phyloP scores from a whole-genome alignment of 2,113 vertebrate genomes.

The crab-eating macaque (Macaca fascicularis) region DNA sequence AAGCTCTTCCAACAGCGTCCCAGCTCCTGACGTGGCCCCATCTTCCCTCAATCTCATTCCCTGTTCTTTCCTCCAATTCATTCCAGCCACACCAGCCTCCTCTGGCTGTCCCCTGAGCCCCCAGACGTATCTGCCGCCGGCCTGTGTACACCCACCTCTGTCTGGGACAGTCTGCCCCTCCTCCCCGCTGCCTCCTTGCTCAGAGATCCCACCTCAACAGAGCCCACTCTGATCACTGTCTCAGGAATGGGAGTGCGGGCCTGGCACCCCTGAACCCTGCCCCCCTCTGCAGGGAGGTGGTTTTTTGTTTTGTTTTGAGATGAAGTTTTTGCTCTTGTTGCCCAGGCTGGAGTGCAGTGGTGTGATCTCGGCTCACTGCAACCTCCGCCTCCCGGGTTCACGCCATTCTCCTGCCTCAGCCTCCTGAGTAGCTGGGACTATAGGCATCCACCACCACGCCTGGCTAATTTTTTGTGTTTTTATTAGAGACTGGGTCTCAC shows the following conservation, averaged over 20 bases:
- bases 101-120: not conserved
- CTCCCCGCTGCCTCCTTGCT: not conserved
- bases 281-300: not conserved
- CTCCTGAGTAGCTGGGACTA: too few species aligned
- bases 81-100: not conserved
- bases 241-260: accelerated
- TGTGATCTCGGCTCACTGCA: too few species aligned
- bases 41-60: not conserved
- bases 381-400: too few species aligned
- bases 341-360: too few species aligned
- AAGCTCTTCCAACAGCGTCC: too few species aligned
- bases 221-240: not conserved
- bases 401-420: too few species aligned
- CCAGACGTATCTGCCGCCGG: accelerated
- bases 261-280: not conserved
- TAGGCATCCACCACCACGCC: too few species aligned
- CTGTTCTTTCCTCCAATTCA: not conserved
- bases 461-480: too few species aligned
- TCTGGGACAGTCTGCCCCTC: not conserved
- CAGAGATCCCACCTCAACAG: too few species aligned
- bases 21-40: accelerated
- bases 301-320: too few species aligned
- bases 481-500: too few species aligned
- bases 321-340: too few species aligned
- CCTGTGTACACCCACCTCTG: not conserved